Base-by-base conservation (phyloP, 2,797 vertebrate genomes). In the Microchirus variegatus region DNA sequence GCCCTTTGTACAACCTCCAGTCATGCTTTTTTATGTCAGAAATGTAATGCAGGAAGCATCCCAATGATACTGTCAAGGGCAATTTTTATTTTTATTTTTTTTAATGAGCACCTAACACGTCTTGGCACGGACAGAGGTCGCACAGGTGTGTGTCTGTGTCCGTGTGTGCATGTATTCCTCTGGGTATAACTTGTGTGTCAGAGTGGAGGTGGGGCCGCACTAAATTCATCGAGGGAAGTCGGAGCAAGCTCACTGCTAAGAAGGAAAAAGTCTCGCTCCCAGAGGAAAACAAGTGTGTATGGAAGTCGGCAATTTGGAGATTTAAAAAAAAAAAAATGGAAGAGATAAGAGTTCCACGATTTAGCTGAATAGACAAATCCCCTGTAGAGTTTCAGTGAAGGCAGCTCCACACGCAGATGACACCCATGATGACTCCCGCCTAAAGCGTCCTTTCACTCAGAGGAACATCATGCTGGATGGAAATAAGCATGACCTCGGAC, bases 251-350 rank as follows among this genome's bases (percentile, higher is more conserved):
- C 45, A 2, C 26, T 8, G 46, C 45, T 38, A 12, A 66, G 59
- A 78, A 77, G 71, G 78, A 77, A 72, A 79, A 70, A 59, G 10
- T 61, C 42, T 75, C 65, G 58, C 75, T 77, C 87, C 90, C 89
- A 74, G 83, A 84, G 86, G 85, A 82, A 89, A 85, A 90, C 81
- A 53, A 91, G 89, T 79, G 14, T 46, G 81, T 87, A 87, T 91
- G 91, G 93, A 94, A 92, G 90, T 93, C 82, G 44, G 88, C 87
- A 91, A 94, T 94, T 53, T 94, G 92, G 75, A 78, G 59, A 86
- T 92, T n/a, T n/a, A n/a, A 2, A 22, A 22, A 93, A 90, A 92
- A 78, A 56, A 22, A 61, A 59, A 68, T 45, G 53, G 62, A 45
- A 53, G 73, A 73, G 90, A 93, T 93, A 89, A 91, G 87, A 64